Evolutionary conservation across 37 sponge, comb jelly and placozoan genomes (phyloP), one percentile per base, ranked within the genome.

Genomic region (Ephydatia muelleri): DNA sequence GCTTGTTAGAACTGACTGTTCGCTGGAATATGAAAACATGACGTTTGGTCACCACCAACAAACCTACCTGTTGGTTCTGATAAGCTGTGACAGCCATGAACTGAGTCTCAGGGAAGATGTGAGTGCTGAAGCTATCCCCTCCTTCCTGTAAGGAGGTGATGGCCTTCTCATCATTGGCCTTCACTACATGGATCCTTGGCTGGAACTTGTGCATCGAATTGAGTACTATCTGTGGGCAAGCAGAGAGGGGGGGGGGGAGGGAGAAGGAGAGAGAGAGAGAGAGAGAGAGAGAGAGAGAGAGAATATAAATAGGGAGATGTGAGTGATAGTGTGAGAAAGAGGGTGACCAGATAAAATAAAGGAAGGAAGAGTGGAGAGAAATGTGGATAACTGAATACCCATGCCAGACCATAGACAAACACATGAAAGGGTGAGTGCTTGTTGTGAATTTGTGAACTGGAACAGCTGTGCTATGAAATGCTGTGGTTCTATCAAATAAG

Each of bases 201-300:
- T 98, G 99, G 80, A 94, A 98, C 88, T 94, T 89, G 77, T 98
- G 99, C 99, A 98, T 98, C 23, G 97, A 94, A 88, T 98, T 98
- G 32, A 98, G 85, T 70, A 98, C 96, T 0, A 96, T 81, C 98
- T 97, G 80, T 9, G 67, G 57, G 73, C 2, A 6, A 34, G 31
- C 65, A 6, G 38, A 12, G 33, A 73, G 35, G 9, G 5, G 8
- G 38, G 29, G 9, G n/a, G 76, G 6, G 6, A 75, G 76, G 34
- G 5, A 33, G 76, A 75, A 28, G 57, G 14, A 9, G 64, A 32
- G 28, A 30, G 33, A 80, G 30, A 80, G 22, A 64, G 68, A 16
- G 68, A 64, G 34, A 16, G 35, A 29, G 68, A 65, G 68, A 66
- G 68, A 80, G 79, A 97, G 95, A 93, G 33, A 8, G 16, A 32